These are phyloP conservation scores for Coecobrya sp. DNA, from an alignment of 2,888 invertebrate species.

Conservation along the genomic window DNA sequence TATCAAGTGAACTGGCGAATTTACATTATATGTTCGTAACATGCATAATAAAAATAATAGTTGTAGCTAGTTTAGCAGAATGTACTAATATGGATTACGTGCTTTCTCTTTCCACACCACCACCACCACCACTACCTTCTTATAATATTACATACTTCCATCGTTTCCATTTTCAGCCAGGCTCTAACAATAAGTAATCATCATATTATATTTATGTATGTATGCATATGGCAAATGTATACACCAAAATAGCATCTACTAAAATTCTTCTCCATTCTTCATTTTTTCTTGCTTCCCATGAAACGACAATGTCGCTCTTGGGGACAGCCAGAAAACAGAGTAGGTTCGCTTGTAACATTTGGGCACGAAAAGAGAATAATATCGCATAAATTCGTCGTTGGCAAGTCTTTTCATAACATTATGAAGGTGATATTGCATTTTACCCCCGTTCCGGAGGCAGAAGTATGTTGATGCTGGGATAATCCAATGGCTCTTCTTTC, in stretches of 20 bases:
- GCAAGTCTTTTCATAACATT: conserved; percentile 58
- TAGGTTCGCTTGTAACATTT: conserved; percentile 46
- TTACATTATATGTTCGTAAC: neutral
- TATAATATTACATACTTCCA: neutral
- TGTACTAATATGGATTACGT: conserved; percentile 21
- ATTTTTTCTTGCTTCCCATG: conserved; percentile 55
- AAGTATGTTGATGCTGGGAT: conserved; percentile 5
- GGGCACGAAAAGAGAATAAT: conserved; percentile 61
- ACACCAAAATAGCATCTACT: neutral
- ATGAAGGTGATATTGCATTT: conserved; percentile 62
- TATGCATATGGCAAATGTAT: neutral
- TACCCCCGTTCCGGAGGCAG: neutral
- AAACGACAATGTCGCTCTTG: conserved; percentile 73
- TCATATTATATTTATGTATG: neutral
- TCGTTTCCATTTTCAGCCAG: neutral
- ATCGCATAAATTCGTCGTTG: conserved; percentile 70
- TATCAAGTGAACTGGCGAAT: neutral
- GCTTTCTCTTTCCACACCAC: neutral
- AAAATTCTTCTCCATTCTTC: conserved; percentile 37
- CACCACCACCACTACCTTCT: neutral
- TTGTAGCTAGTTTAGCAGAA: neutral
- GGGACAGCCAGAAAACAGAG: conserved; percentile 51
- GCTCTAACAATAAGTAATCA: neutral
- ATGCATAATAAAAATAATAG: neutral
- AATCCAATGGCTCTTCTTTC: conserved; percentile 51